These are phyloP conservation scores for Karalla daura DNA, from an alignment of 2,797 vertebrate genomes.

Conservation along the genomic window DNA sequence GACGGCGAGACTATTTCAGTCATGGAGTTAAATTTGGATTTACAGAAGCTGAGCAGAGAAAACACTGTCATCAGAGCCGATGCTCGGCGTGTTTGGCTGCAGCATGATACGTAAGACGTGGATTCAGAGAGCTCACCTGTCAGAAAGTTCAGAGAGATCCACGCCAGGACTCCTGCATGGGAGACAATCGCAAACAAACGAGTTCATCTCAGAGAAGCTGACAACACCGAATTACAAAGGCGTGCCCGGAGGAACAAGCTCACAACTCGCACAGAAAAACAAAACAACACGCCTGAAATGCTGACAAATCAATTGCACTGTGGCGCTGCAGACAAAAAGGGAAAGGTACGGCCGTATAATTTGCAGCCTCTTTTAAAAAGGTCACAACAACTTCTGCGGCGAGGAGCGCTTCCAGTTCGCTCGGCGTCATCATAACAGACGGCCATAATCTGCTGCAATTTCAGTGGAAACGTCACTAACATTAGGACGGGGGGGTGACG, in stretches of 20 bases:
- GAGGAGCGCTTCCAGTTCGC: constrained; percentile 45
- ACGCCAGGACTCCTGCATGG: constrained; percentile 93
- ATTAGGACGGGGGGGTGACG: constrained; percentile 16
- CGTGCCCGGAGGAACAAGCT: no score
- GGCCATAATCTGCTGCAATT: constrained; percentile 60
- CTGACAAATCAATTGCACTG: constrained; percentile 68
- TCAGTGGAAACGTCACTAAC: constrained; percentile 41
- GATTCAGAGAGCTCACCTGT: constrained; percentile 84
- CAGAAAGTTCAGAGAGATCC: constrained; percentile 96
- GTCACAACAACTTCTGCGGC: constrained; percentile 52
- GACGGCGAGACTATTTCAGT: background rate
- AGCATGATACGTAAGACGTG: background rate
- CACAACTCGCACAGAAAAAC: no score
- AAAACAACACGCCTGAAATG: constrained; percentile 40
- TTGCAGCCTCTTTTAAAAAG: constrained; percentile 47
- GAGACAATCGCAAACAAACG: constrained; percentile 20
- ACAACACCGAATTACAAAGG: constrained; percentile 37
- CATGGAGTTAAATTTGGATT: background rate
- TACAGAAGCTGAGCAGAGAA: constrained; percentile 1
- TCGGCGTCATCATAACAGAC: constrained; percentile 64
- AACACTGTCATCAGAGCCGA: background rate
- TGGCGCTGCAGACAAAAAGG: constrained; percentile 36
- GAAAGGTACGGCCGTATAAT: constrained; percentile 60
- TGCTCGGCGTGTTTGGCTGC: background rate
- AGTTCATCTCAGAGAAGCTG: constrained; percentile 34